A percentile compares a stretch with the other conserved stretches of the same genome.
phyloP scores from a whole-genome alignment of 1,140 invertebrate genomes.

The Heterodera schachtii region DNA sequence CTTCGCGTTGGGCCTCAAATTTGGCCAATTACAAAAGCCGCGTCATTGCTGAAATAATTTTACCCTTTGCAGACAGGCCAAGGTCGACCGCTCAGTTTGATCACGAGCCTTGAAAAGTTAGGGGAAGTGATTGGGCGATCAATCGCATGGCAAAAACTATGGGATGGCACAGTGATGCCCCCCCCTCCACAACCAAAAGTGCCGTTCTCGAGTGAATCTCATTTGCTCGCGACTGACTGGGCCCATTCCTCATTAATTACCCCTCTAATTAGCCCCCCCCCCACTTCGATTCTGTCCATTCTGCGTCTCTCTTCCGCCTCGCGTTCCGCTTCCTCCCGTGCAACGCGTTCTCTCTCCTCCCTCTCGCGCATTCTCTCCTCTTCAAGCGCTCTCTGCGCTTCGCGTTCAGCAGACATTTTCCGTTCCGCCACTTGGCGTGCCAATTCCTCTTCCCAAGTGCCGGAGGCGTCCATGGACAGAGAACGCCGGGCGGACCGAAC shows the following conservation, averaged over 20 bases:
- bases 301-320: conserved; percentile 24
- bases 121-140: neutral
- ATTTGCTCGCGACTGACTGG: neutral
- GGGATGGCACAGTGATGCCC: too few relatives aligned
- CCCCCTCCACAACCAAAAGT: too few relatives aligned
- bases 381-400: neutral
- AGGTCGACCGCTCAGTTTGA: neutral
- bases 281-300: neutral
- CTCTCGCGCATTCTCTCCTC: conserved; percentile 5
- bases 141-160: too few relatives aligned
- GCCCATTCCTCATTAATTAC: neutral
- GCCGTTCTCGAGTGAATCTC: too few relatives aligned
- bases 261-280: neutral
- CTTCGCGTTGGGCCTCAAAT: conserved; percentile 30
- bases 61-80: conserved; percentile 16
- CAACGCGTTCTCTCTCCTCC: neutral
- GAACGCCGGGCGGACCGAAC: neutral
- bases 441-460: conserved; percentile 24
- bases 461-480: neutral
- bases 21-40: neutral
- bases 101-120: conserved; percentile 1
- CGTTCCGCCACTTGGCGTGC: conserved; percentile 21
- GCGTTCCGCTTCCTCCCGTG: conserved; percentile 7
- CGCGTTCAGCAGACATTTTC: neutral
- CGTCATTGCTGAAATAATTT: neutral